Conservation (phyloP, 1,140 invertebrate genomes). For the Dreissena polymorpha region DNA sequence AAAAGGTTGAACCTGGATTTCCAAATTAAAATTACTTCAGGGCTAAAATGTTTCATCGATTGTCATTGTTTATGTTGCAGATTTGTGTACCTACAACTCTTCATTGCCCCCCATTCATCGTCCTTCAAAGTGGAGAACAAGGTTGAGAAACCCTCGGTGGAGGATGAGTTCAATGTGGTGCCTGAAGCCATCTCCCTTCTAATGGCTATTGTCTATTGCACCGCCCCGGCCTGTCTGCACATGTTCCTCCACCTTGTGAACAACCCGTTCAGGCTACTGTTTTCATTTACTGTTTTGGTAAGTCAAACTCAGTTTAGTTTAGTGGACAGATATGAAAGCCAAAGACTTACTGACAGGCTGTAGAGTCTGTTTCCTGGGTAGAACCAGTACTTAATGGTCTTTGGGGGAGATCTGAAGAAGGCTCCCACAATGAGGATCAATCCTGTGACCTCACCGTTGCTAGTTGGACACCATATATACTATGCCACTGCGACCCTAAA, state of each 20-base stretch:
- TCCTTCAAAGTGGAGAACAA: slow-evolving; percentile 30
- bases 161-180: slow-evolving; percentile 37
- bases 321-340: no score
- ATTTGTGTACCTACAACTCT: slow-evolving; percentile 51
- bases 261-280: slow-evolving; percentile 23
- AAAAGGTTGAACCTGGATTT: no score
- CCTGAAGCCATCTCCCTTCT: slow-evolving; percentile 41
- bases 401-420: no score
- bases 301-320: not conserved
- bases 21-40: no score
- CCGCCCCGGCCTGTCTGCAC: slow-evolving; percentile 26
- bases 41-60: no score
- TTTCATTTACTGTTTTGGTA: slow-evolving; percentile 35
- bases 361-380: no score
- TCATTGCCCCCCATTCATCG: slow-evolving; percentile 45
- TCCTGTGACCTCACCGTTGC: no score
- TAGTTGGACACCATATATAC: no score
- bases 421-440: no score
- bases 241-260: slow-evolving; percentile 39
- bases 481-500: no score
- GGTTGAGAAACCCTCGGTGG: slow-evolving; percentile 5
- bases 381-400: no score
- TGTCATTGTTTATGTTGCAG: slow-evolving; percentile 14
- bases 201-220: slow-evolving; percentile 34
- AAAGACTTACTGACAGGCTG: no score